Conservation (phyloP, 1,140 invertebrate genomes). For the Trissolcus basalis region DNA sequence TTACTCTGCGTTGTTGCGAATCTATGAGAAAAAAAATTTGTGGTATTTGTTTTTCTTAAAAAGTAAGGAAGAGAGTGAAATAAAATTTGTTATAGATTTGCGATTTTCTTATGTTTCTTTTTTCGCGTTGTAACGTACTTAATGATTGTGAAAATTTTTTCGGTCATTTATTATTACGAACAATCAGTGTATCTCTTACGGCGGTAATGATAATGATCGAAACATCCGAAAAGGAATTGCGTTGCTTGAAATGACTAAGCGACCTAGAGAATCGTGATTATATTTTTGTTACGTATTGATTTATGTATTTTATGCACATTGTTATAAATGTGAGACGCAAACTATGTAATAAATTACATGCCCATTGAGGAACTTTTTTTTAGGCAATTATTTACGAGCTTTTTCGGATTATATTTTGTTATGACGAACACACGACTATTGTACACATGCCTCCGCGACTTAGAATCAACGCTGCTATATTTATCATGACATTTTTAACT, state of each 20-base stretch:
- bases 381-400: conserved; percentile 5
- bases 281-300: conserved; percentile 43
- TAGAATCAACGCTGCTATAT: too few relatives aligned
- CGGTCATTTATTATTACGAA: too few relatives aligned
- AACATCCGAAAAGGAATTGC: conserved; percentile 2
- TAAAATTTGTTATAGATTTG: background rate
- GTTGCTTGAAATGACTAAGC: conserved; percentile 5
- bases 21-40: too few relatives aligned
- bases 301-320: conserved; percentile 39
- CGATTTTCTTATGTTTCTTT: background rate
- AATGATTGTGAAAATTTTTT: background rate
- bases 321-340: conserved; percentile 10
- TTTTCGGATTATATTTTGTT: conserved; percentile 8
- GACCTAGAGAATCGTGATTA: conserved; percentile 13
- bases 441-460: too few relatives aligned
- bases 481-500: too few relatives aligned
- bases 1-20: too few relatives aligned
- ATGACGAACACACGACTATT: background rate
- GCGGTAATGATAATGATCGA: background rate
- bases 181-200: too few relatives aligned
- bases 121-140: conserved; percentile 9
- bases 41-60: too few relatives aligned
- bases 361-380: conserved; percentile 10
- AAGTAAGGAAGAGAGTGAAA: too few relatives aligned
- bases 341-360: conserved; percentile 28